Evolutionary conservation across 2,113 vertebrate species (phyloP), one percentile per base, ranked within the genome.

Genomic region (Pelobates fuscus): DNA sequence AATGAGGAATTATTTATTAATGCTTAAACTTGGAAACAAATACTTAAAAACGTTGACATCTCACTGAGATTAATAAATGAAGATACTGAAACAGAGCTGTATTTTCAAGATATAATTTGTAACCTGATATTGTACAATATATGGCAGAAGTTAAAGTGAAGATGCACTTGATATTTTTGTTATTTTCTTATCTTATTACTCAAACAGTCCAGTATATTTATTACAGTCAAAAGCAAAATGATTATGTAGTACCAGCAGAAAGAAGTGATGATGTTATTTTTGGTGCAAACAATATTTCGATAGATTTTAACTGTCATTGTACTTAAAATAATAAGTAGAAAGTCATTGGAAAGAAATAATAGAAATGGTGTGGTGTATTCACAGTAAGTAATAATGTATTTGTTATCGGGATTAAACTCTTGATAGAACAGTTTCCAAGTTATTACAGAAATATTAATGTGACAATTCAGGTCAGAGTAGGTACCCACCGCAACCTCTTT

Each of bases 181-280:
- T 12, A 23, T 26, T 44, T 65, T 65, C 41, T 41, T 66, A n/a
- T 52, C 52, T 29, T 46, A 2, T 44, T 20, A 24, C 44, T n/a
- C n/a, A n/a, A n/a, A 29, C 24, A 49, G 65, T 29, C 65, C 24
- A 67, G 11, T 20, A 20, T 11, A 49, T 67, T 26, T 67, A 14
- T 67, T 62, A 20, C 18, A 49, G 41, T 25, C 23, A 26, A 25
- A 30, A 21, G 46, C 41, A 49, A 67, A 26, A 37, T 67, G 43
- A 67, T 52, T 49, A 52, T 52, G 27, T 52, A 25, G 43, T 26
- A 52, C 24, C 23, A 49, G 65, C 65, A 49, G 43, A 25, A 67
- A 49, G 10, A 18, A 49, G n/a, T n/a, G 7, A 27, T 52, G 8
- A 27, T 52, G 52, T 49, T 67, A 67, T 67, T 20, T 67, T 29